Conservation (phyloP, 2,888 invertebrate genomes). For the Hypolimnas misippus region DNA sequence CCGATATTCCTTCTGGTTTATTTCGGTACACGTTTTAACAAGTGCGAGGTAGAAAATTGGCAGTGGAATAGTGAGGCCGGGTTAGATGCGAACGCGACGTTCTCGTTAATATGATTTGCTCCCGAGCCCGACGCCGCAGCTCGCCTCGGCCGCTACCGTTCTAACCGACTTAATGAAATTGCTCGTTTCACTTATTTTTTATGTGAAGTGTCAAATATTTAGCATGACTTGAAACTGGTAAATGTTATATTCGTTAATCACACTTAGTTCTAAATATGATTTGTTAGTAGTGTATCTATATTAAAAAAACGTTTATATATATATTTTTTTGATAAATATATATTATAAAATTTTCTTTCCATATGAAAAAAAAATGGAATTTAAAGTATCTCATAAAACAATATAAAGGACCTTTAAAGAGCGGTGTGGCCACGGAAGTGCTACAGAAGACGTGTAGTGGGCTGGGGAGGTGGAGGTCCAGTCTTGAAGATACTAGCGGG, state of each 20-base stretch:
- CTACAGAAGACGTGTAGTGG: constrained; percentile 81
- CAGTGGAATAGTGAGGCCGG: constrained; percentile 53
- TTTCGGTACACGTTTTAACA: constrained; percentile 45
- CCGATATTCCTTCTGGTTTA: constrained; percentile 36
- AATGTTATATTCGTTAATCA: not conserved
- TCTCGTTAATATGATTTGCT: constrained; percentile 73
- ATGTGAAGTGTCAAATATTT: constrained; percentile 12
- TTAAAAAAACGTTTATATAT: not conserved
- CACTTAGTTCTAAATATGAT: not conserved
- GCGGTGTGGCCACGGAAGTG: constrained; percentile 78
- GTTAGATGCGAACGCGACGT: constrained; percentile 48
- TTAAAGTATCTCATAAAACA: constrained; percentile 61
- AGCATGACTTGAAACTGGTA: not conserved
- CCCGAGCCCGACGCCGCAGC: constrained; percentile 43
- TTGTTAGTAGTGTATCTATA: not conserved
- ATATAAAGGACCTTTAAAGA: constrained; percentile 76
- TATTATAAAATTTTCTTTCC: not conserved
- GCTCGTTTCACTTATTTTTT: constrained; percentile 54
- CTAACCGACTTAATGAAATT: constrained; percentile 69
- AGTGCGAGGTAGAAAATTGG: constrained; percentile 51
- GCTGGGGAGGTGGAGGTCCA: constrained; percentile 78
- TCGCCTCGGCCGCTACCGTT: constrained; percentile 54
- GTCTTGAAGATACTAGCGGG: constrained; percentile 80
- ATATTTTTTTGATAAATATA: not conserved
- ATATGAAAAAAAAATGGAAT: constrained; percentile 7